These are phyloP conservation scores for Scatophagus argus DNA, from an alignment of 2,113 vertebrate species.

Conservation along the genomic window DNA sequence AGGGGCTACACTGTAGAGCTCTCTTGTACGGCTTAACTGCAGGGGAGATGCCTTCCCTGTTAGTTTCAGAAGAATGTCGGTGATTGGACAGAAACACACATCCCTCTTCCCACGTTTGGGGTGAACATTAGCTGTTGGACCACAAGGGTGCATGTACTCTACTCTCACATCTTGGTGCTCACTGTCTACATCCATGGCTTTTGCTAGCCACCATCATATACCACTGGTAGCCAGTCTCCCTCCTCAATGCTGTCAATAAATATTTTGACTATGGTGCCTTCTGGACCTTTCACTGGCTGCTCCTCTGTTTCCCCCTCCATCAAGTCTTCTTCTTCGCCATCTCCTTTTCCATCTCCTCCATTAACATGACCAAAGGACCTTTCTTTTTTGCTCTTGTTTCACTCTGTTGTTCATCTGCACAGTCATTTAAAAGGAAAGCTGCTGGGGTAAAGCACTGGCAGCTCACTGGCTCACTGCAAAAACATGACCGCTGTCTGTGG, in stretches of 20 bases:
- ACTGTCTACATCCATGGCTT: not conserved
- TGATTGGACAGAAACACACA: not conserved
- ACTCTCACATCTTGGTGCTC: not conserved
- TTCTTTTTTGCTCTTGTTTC: not conserved
- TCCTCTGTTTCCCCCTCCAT: no score
- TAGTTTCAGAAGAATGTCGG: not conserved
- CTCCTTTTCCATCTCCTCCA: no score
- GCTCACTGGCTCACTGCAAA: no score
- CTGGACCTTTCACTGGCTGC: not conserved
- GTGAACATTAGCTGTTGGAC: not conserved
- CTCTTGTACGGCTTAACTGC: not conserved
- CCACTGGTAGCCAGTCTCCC: constrained; percentile 1
- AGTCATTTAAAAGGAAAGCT: no score
- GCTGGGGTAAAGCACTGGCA: no score
- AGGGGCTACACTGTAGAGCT: not conserved
- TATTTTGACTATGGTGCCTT: not conserved
- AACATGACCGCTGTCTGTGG: no score
- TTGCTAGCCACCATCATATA: constrained; percentile 2
- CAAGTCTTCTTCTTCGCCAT: no score
- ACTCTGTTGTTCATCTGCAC: no score
- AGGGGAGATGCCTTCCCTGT: not conserved
- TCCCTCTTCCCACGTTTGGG: not conserved
- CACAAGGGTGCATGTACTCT: not conserved
- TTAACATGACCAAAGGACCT: no score
- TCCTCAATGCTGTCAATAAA: not conserved